A percentile compares a stretch with the other conserved stretches of the same genome.
phyloP scores from a whole-genome alignment of 2,888 invertebrate species.

The Heliconius hortense region DNA sequence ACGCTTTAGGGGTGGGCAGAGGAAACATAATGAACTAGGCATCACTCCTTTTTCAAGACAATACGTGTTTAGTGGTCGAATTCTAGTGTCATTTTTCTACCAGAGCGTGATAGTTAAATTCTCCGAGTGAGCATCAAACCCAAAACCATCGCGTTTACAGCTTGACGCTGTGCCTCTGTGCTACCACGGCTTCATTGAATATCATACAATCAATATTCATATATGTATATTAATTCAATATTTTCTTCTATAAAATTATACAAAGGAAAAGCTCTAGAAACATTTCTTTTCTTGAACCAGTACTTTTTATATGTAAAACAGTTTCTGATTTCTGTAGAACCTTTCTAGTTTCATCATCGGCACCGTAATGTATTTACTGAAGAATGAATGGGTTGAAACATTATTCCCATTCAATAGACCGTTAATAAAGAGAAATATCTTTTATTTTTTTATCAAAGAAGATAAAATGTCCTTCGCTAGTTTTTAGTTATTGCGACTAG shows the following conservation, averaged over 20 bases:
- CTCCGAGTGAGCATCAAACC: too few species aligned
- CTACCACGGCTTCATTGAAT: not conserved
- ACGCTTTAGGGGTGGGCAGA: too few species aligned
- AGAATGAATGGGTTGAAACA: conserved; percentile 32
- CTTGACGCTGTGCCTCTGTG: too few species aligned
- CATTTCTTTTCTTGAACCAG: not conserved
- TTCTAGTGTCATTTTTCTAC: too few species aligned
- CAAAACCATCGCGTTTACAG: too few species aligned
- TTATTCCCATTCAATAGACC: conserved; percentile 26
- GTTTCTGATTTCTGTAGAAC: conserved; percentile 20
- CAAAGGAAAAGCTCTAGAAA: not conserved
- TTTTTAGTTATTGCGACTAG: too few species aligned
- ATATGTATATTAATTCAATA: not conserved
- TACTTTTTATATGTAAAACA: conserved; percentile 24
- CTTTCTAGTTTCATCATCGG: conserved; percentile 24
- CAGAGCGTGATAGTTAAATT: too few species aligned
- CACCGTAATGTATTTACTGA: conserved; percentile 24
- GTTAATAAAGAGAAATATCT: conserved; percentile 19
- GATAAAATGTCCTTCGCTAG: conserved; percentile 12
- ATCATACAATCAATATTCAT: not conserved
- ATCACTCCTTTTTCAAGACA: too few species aligned
- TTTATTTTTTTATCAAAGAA: conserved; percentile 26
- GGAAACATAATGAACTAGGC: too few species aligned
- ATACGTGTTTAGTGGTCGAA: too few species aligned
- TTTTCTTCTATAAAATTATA: not conserved